Conservation (phyloP, 2,888 invertebrate genomes). For the Morpho deidamia region DNA sequence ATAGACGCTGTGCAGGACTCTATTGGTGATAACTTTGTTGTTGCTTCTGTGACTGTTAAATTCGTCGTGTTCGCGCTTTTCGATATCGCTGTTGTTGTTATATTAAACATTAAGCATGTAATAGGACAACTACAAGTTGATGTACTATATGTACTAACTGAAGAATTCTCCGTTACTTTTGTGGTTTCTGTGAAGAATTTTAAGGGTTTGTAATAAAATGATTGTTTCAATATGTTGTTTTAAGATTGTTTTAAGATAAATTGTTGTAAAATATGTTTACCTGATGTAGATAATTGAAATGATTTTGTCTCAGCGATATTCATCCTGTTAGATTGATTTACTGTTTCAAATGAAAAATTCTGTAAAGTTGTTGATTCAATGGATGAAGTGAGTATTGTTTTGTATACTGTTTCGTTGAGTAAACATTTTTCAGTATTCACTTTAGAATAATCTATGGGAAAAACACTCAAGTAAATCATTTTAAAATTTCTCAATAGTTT, state of each 20-base stretch:
- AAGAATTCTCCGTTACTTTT: not conserved
- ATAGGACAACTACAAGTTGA: not conserved
- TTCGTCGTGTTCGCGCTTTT: not conserved
- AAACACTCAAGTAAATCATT: not conserved
- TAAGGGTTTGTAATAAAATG: too few species aligned
- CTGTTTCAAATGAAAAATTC: not conserved
- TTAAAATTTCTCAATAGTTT: not conserved
- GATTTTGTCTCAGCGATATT: not conserved
- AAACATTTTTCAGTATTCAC: not conserved
- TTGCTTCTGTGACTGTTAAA: not conserved
- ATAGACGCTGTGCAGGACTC: not conserved
- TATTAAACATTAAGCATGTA: not conserved
- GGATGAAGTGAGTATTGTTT: not conserved
- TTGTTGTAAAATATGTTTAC: not conserved
- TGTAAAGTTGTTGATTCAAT: not conserved
- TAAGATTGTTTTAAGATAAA: too few species aligned
- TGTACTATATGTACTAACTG: not conserved
- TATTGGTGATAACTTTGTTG: not conserved
- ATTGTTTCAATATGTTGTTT: too few species aligned
- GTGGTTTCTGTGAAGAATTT: not conserved
- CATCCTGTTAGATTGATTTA: not conserved
- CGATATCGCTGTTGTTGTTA: not conserved
- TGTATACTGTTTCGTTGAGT: not conserved
- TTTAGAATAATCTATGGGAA: constrained; percentile 1
- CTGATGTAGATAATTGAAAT: not conserved